These are phyloP conservation scores for Odocoileus virginianus DNA, from an alignment of 2,113 vertebrate genomes.

Conservation along the genomic window DNA sequence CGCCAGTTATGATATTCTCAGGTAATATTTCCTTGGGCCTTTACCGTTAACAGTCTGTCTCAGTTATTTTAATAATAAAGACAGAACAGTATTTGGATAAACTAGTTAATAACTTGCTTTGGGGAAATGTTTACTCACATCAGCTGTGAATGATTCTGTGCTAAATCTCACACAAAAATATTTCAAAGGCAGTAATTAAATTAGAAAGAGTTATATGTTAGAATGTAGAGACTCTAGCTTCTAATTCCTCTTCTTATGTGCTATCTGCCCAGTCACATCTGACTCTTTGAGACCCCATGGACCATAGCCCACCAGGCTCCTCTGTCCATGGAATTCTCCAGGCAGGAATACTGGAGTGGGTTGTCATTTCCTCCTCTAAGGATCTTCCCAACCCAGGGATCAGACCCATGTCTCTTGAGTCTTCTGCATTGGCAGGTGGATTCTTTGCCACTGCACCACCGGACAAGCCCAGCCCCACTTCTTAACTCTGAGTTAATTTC, in stretches of 20 bases:
- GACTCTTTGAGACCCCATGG: not conserved
- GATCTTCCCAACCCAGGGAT: not conserved
- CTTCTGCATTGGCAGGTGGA: not conserved
- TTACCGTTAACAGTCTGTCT: slow-evolving; percentile 6
- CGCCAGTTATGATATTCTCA: slow-evolving; percentile 95
- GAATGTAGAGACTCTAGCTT: not conserved
- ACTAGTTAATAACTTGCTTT: not conserved
- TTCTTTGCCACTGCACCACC: not conserved
- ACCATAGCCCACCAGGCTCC: not conserved
- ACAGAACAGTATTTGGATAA: not conserved
- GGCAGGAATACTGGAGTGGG: not conserved
- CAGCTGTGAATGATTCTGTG: not conserved
- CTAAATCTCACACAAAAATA: not conserved
- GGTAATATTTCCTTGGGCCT: slow-evolving; percentile 80
- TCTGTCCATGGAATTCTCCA: not conserved
- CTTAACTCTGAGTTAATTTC: not conserved
- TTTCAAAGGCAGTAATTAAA: not conserved
- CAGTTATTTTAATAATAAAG: not conserved
- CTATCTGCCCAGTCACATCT: not conserved
- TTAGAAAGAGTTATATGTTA: not conserved
- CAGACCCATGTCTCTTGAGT: rapidly evolving
- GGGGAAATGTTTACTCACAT: not conserved
- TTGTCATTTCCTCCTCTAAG: not conserved
- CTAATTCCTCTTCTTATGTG: not conserved
- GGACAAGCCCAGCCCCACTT: not conserved